These are phyloP conservation scores for Drosophila suboccidentalis DNA, from an alignment of 2,888 invertebrate species.

Conservation along the genomic window DNA sequence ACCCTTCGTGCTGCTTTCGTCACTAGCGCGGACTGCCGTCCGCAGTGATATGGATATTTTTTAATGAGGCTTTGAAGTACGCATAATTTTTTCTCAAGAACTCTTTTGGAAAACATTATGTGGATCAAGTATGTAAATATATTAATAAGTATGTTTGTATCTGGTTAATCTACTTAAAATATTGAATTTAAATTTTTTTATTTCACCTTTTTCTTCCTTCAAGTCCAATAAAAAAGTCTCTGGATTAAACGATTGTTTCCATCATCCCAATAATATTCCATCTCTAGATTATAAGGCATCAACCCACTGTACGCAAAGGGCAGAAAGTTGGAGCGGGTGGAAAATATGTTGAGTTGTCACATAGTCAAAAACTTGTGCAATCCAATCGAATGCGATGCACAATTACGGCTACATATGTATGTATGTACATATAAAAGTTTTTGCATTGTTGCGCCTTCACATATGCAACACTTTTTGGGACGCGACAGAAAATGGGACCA, in stretches of 20 bases:
- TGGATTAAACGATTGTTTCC: no score
- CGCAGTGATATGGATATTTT: no score
- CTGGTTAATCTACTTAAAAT: no score
- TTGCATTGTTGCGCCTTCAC: neutral
- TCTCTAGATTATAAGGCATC: neutral
- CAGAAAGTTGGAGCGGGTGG: neutral
- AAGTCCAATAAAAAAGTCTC: no score
- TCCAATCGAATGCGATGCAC: constrained; percentile 4
- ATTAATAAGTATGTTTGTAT: no score
- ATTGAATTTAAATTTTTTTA: no score
- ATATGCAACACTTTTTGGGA: constrained; percentile 7
- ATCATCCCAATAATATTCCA: neutral
- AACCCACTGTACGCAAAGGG: neutral
- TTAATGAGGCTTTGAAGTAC: neutral
- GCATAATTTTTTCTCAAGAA: neutral
- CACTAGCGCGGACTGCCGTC: no score
- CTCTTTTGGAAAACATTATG: no score
- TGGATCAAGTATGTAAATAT: neutral
- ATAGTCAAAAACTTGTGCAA: neutral
- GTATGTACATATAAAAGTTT: neutral
- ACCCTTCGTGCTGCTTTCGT: no score
- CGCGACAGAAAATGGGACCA: neutral
- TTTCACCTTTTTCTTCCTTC: no score
- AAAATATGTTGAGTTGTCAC: neutral
- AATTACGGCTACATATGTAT: neutral